phyloP scores from a whole-genome alignment of 1,140 invertebrate species.

The Cherax destructor region DNA sequence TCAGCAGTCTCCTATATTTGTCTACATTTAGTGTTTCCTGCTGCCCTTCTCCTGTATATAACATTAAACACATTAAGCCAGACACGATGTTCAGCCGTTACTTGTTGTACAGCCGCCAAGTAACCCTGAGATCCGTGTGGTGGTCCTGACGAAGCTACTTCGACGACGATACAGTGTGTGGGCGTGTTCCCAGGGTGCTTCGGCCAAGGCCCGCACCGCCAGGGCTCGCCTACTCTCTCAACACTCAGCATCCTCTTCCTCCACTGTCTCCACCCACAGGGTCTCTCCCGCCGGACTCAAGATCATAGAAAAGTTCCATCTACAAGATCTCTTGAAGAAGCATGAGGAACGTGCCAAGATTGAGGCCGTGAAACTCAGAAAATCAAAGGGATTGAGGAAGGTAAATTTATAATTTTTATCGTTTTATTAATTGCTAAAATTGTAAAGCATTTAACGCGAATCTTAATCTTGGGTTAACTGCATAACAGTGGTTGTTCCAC shows the following conservation, averaged over 20 bases:
- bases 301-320: conserved; percentile 45
- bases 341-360: conserved; percentile 39
- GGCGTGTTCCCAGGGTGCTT: conserved; percentile 11
- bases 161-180: conserved; percentile 4
- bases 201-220: neutral
- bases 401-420: neutral
- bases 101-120: conserved; percentile 16
- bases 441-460: no score
- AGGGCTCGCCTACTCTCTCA: neutral
- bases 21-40: no score
- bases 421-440: no score
- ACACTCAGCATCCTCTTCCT: neutral
- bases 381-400: conserved; percentile 4
- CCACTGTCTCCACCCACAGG: neutral
- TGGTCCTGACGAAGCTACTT: conserved; percentile 12
- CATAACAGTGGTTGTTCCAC: no score
- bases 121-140: conserved; percentile 31
- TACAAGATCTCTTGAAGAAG: conserved; percentile 51
- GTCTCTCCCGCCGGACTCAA: conserved; percentile 48
- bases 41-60: no score
- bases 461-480: no score
- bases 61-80: no score
- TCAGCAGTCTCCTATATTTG: no score
- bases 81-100: no score
- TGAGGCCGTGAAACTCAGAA: conserved; percentile 14